A percentile compares a stretch with the other conserved stretches of the same genome.
Evolutionary conservation across 2,888 invertebrate species (phyloP).

Genomic region (Melitaea athalia): DNA sequence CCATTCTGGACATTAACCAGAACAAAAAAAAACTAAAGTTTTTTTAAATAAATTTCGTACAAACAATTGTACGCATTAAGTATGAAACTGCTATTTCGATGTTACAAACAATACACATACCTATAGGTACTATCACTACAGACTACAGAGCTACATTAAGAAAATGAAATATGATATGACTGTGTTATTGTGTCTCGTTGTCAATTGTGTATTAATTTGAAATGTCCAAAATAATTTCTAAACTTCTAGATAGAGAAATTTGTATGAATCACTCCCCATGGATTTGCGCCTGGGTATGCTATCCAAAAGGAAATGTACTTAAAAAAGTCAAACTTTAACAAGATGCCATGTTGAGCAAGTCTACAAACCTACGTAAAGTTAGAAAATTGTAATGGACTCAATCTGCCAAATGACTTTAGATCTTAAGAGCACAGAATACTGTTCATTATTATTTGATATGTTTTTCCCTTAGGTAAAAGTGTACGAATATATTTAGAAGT

Average conservation of each 20-base stretch:
- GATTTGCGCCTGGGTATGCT: background rate
- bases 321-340: constrained; percentile 17
- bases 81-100: too few species aligned
- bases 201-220: too few species aligned
- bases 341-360: constrained; percentile 15
- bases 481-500: constrained; percentile 34
- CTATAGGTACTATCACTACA: too few species aligned
- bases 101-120: too few species aligned
- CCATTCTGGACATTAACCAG: too few species aligned
- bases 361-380: constrained; percentile 10
- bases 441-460: background rate
- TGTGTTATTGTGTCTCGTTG: too few species aligned
- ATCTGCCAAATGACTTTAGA: background rate
- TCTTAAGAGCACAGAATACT: background rate
- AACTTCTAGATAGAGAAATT: background rate
- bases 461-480: constrained; percentile 15
- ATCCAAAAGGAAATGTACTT: background rate
- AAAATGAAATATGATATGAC: too few species aligned
- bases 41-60: too few species aligned
- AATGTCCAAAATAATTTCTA: background rate
- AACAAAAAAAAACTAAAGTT: too few species aligned
- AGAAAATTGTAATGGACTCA: constrained; percentile 1
- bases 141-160: too few species aligned
- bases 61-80: too few species aligned
- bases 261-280: background rate